These are phyloP conservation scores for Habrosyne pyritoides DNA, from an alignment of 2,888 invertebrate species.

Conservation along the genomic window DNA sequence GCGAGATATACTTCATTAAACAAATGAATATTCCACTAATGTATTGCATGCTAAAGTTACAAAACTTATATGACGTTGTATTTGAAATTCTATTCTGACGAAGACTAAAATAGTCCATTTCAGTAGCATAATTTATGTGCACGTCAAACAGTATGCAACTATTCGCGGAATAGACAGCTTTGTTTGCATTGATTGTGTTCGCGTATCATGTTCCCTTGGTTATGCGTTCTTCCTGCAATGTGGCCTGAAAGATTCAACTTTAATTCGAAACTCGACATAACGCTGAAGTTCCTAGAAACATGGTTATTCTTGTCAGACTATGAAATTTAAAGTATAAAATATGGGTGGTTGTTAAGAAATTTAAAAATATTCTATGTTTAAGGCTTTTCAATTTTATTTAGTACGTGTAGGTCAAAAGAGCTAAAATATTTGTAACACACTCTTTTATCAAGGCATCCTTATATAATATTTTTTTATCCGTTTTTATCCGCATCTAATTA, in stretches of 20 bases:
- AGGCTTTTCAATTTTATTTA: too few relatives aligned
- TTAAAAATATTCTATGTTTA: too few relatives aligned
- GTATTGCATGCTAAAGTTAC: background rate
- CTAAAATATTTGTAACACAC: too few relatives aligned
- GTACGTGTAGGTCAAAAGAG: too few relatives aligned
- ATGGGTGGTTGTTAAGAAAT: too few relatives aligned
- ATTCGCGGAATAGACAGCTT: constrained; percentile 4
- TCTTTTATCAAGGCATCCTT: too few relatives aligned
- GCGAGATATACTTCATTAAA: background rate
- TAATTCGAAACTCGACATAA: background rate
- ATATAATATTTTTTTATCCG: too few relatives aligned
- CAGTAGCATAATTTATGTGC: background rate
- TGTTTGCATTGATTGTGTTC: background rate
- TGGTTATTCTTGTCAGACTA: background rate
- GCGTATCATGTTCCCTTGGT: background rate
- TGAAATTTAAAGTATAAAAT: background rate
- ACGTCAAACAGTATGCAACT: background rate
- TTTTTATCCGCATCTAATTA: too few relatives aligned
- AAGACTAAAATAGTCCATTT: background rate
- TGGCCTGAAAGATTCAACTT: background rate
- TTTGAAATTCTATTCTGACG: background rate
- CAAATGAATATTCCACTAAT: background rate
- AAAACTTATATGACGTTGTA: background rate
- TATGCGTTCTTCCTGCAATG: background rate
- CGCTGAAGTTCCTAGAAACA: background rate